phyloP scores from a whole-genome alignment of 2,797 vertebrate genomes.

The Leucoraja ocellata region DNA sequence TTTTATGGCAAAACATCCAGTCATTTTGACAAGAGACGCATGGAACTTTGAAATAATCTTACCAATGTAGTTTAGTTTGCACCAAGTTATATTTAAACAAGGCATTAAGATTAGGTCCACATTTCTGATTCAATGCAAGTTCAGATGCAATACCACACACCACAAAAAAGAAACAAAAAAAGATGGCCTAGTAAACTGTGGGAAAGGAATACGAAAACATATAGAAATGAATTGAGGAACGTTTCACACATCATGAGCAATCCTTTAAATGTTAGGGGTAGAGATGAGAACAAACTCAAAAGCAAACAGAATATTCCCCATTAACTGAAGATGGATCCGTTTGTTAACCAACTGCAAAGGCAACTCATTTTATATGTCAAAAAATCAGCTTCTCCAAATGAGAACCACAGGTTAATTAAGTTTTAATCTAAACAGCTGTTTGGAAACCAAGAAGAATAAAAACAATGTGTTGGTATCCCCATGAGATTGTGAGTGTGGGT shows the following conservation, averaged over 20 bases:
- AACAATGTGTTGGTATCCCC: neutral
- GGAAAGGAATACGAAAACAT: neutral
- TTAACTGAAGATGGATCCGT: neutral
- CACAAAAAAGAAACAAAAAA: neutral
- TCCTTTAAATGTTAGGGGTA: too few species aligned
- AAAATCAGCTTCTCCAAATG: neutral
- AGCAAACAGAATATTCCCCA: neutral
- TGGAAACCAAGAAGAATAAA: too few species aligned
- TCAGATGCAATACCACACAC: neutral
- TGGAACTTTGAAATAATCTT: neutral
- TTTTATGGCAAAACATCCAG: slow-evolving; percentile 7
- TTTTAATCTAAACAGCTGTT: too few species aligned
- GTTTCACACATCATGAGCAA: neutral
- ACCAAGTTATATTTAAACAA: neutral
- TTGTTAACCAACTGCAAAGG: neutral
- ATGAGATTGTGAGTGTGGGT: neutral
- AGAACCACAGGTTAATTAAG: neutral
- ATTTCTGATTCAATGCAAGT: neutral
- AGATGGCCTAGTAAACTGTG: neutral
- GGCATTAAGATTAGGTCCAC: neutral
- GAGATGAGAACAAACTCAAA: neutral
- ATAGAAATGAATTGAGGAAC: neutral
- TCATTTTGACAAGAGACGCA: neutral
- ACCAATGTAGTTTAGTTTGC: neutral
- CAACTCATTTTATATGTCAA: neutral